phyloP scores from a whole-genome alignment of 1,140 invertebrate genomes.

The Octopus sinensis region DNA sequence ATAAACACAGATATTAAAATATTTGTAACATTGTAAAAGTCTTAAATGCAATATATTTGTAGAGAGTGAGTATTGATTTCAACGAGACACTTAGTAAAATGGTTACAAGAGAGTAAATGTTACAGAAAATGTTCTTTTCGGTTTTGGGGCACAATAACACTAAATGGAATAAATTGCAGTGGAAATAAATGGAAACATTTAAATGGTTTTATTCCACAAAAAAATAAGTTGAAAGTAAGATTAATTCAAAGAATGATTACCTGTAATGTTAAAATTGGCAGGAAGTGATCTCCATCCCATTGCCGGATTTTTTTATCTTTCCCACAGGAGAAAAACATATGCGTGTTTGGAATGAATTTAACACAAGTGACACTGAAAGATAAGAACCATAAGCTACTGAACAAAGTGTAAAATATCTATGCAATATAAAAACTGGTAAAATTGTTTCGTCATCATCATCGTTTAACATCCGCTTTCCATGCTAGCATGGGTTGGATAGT shows the following conservation, averaged over 20 bases:
- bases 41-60: too few species aligned
- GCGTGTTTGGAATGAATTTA: constrained; percentile 84
- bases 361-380: constrained; percentile 75
- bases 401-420: too few species aligned
- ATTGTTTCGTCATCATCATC: too few species aligned
- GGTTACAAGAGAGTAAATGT: too few species aligned
- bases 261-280: constrained; percentile 85
- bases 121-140: too few species aligned
- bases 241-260: constrained; percentile 57
- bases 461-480: too few species aligned
- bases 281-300: constrained; percentile 94
- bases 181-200: too few species aligned
- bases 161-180: too few species aligned
- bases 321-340: constrained; percentile 88
- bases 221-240: not conserved
- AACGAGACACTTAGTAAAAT: too few species aligned
- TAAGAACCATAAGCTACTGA: not conserved
- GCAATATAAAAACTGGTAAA: too few species aligned
- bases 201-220: not conserved
- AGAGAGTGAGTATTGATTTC: too few species aligned
- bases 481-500: too few species aligned
- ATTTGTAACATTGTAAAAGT: not conserved
- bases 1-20: not conserved
- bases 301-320: constrained; percentile 92
- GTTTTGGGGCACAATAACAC: not conserved